Evolutionary conservation across 2,113 vertebrate genomes (phyloP), one percentile per base, ranked within the genome.

Genomic region (Trachemys scripta): DNA sequence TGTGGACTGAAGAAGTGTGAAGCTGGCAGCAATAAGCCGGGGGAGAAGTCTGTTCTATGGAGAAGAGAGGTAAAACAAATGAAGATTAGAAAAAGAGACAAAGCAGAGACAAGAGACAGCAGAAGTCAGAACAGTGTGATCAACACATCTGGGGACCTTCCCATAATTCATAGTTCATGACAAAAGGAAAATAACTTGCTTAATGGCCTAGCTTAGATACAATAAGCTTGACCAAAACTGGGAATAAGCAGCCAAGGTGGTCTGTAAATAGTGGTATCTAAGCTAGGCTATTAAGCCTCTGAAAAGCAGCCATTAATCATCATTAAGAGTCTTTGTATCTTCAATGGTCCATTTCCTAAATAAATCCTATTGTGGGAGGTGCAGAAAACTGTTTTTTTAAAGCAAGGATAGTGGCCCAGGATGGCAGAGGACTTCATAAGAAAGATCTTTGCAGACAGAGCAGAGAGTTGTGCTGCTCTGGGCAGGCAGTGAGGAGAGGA

Each of bases 311-410:
- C 85, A 82, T 84, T 51, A 80, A 82, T 65, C 10, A 59, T 54
- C 85, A 51, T 82, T 88, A 54, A 79, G 90, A 82, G 59, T 69
- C 29, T 50, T 49, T 59, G 42, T 35, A 35, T 90, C 49, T 85
- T 45, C 56, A 86, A 29, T 49, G 31, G 51, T 76, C n/a, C 59
- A 5, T 54, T 27, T 87, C 85, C 59, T 79, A 83, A 94, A 94
- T 78, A 89, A 96, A 90, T 16, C 2, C 59, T 72, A 22, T 19
- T 49, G 62, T 1, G 82, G 47, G 82, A 22, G 94, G 47, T 49
- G 59, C 35, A 85, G 22, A 80, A 97, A 96, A 79, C 22, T 47
- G 14, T 1, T 81, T 94, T 59, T 92, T 80, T 69, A 85, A 91
- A 96, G 51, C 38, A 90, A 89, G n/a, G n/a, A 85, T 16, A 42